Percentiles rank a stretch among this genome's conserved stretches.
Evolutionary conservation across 1,140 invertebrate species (phyloP).

Genomic region (Augochlora pura): DNA sequence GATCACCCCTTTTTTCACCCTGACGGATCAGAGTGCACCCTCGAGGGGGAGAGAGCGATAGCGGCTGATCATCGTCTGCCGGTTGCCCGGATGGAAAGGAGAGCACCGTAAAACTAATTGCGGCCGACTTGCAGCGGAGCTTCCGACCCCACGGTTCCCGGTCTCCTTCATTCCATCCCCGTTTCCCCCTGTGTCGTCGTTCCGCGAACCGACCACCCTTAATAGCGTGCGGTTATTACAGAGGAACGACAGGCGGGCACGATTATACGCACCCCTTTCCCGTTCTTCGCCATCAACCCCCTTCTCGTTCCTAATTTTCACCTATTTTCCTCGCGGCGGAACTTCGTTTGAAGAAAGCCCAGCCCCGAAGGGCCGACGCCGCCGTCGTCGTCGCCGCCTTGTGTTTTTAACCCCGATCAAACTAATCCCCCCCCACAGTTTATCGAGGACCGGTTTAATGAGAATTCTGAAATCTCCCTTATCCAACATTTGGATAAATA

Average conservation of each 20-base stretch:
- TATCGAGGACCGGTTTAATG: neutral
- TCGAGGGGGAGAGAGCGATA: conserved; percentile 24
- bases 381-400: too few species aligned
- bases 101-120: conserved; percentile 73
- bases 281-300: conserved; percentile 20
- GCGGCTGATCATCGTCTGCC: conserved; percentile 36
- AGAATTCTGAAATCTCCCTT: too few species aligned
- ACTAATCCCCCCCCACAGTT: neutral
- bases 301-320: conserved; percentile 39
- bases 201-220: conserved; percentile 39
- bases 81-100: conserved; percentile 21
- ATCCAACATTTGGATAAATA: too few species aligned
- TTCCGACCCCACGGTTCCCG: neutral
- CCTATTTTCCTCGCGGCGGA: neutral
- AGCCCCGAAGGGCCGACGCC: neutral
- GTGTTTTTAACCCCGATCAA: neutral
- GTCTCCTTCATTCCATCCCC: conserved; percentile 7
- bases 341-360: conserved; percentile 12
- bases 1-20: neutral
- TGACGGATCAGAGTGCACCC: conserved; percentile 3
- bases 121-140: conserved; percentile 50
- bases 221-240: conserved; percentile 43
- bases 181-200: neutral
- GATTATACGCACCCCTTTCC: conserved; percentile 37
- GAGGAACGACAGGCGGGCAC: conserved; percentile 39